Conservation (phyloP, 2,797 vertebrate genomes). For the Onychomys torridus region DNA sequence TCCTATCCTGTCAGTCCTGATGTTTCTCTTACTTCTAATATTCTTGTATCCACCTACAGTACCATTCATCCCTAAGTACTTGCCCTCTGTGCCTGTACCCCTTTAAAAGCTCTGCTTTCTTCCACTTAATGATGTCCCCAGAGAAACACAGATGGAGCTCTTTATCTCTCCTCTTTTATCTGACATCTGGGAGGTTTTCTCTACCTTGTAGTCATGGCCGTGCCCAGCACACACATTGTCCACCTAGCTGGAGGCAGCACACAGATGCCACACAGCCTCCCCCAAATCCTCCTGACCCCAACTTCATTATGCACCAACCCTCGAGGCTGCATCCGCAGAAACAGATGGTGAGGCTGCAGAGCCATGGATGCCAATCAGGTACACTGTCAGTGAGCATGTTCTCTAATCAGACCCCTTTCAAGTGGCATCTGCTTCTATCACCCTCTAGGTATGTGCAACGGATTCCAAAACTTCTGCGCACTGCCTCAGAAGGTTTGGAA, state of each 20-base stretch:
- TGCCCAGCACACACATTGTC: not conserved
- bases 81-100: not conserved
- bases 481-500: not conserved
- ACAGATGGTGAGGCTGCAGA: slow-evolving; percentile 83
- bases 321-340: slow-evolving; percentile 79
- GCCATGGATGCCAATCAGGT: slow-evolving; percentile 79
- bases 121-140: not conserved
- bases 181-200: not conserved
- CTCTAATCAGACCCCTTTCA: slow-evolving; percentile 77
- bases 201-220: not conserved
- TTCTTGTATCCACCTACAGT: not conserved
- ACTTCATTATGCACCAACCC: slow-evolving; percentile 74
- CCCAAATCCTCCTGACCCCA: slow-evolving; percentile 75
- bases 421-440: slow-evolving; percentile 79
- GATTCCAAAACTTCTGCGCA: slow-evolving; percentile 36
- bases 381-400: slow-evolving; percentile 62
- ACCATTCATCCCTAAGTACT: not conserved
- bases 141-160: not conserved
- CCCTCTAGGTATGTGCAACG: slow-evolving; percentile 56
- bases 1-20: not conserved
- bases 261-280: slow-evolving; percentile 24
- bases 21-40: slow-evolving; percentile 20
- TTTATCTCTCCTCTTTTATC: not conserved
- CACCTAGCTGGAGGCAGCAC: slow-evolving; percentile 61
- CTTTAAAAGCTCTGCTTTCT: not conserved